Evolutionary conservation across 2,888 invertebrate genomes (phyloP), one percentile per base, ranked within the genome.

Genomic region (Perizoma flavofasciatum): DNA sequence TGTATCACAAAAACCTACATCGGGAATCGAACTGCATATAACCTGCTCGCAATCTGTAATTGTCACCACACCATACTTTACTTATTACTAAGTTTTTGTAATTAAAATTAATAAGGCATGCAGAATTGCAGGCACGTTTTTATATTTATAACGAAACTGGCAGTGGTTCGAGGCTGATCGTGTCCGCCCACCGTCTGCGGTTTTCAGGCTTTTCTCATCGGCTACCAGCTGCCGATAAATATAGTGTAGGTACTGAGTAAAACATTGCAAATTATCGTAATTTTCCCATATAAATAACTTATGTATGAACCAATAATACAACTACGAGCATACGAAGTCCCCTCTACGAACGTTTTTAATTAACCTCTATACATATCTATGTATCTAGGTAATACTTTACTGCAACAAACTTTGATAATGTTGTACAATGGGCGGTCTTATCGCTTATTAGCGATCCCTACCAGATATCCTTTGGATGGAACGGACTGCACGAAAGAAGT

Each of bases 261-360:
- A 74, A 83, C 73, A 78, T 77, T 74, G 73, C 71, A 74, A 85
- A 85, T 86, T 85, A 83, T 67, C 66, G 74, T 86, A 84, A 85
- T 84, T 74, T 79, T 72, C 63, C 59, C 63, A 59, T 69, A 65
- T 63, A 10, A 44, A 44, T 5, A 39, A 40, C 37, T 5, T 22
- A 55, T 58, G 47, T 61, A 22, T 6, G n/a, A 45, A 5, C 34
- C 22, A 5, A 11, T 39, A 4, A 33, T 33, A 46, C 33, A 46
- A 46, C 22, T 22, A 22, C 22, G 22, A 22, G 22, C 22, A 22
- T 22, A 22, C 22, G 22, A 22, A 22, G 22, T 22, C 1, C 22
- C 22, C 22, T 22, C 22, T 22, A 22, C 22, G 22, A 22, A 22
- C 22, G 3, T 22, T 22, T 22, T 22, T 2, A 22, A 2, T 22